A percentile compares a stretch with the other conserved stretches of the same genome.
Conservation (phyloP, 2,113 vertebrate species). For the Actenoides hombroni region DNA sequence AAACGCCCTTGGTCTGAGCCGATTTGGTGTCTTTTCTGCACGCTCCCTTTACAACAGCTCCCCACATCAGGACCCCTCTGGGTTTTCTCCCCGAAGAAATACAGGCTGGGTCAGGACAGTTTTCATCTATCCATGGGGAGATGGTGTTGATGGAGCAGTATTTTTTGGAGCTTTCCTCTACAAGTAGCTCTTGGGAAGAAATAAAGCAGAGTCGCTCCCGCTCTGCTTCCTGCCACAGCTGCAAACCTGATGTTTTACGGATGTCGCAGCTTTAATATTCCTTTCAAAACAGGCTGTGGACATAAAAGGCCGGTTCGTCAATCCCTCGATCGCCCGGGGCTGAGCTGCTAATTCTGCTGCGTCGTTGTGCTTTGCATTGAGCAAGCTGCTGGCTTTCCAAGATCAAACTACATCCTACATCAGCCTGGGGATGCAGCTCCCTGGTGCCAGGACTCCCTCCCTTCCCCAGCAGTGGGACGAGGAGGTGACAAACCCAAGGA, state of each 20-base stretch:
- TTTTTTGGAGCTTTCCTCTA: neutral
- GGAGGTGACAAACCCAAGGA: neutral
- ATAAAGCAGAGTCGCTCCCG: neutral
- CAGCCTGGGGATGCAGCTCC: fast-evolving
- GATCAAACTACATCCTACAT: neutral
- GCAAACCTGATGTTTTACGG: neutral
- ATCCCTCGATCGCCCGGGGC: neutral
- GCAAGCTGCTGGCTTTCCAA: neutral
- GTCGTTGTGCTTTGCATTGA: neutral
- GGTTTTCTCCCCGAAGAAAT: neutral
- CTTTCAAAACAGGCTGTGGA: neutral
- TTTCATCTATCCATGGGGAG: neutral
- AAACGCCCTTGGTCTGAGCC: neutral
- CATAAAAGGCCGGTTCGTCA: neutral
- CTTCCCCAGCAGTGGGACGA: neutral
- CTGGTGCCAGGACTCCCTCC: fast-evolving
- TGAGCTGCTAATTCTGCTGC: neutral
- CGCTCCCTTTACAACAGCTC: fast-evolving
- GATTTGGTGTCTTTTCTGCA: neutral
- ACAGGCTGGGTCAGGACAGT: neutral
- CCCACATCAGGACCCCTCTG: neutral
- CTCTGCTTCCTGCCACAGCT: neutral
- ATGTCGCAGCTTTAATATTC: neutral
- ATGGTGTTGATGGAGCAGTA: neutral
- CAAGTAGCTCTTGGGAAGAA: neutral